Percentiles rank a stretch among this genome's conserved stretches.
These are phyloP conservation scores for Phoenicopterus ruber DNA, from an alignment of 2,113 vertebrate species.

Conservation along the genomic window DNA sequence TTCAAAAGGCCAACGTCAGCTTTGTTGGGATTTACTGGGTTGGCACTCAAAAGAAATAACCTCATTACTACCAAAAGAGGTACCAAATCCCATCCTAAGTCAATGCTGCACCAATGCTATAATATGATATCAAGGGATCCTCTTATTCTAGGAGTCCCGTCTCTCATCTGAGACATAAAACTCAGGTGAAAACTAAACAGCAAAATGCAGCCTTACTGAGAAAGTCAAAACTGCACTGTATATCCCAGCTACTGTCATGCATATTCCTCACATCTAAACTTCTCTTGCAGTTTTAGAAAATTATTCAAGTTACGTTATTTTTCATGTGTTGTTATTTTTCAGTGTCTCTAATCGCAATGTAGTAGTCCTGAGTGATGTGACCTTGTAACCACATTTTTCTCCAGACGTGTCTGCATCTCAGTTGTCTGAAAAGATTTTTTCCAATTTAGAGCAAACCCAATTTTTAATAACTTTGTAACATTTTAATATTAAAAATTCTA, in stretches of 20 bases:
- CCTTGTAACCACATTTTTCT: background rate
- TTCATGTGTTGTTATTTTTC: background rate
- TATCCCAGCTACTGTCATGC: background rate
- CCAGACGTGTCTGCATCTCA: background rate
- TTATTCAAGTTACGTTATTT: background rate
- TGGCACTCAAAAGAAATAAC: background rate
- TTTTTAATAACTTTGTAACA: background rate
- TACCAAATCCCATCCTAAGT: background rate
- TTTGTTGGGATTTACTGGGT: background rate
- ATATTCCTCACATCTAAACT: background rate
- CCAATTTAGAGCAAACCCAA: background rate
- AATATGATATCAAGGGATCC: background rate
- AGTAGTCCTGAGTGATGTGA: background rate
- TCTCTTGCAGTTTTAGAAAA: background rate
- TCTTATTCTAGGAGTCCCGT: background rate
- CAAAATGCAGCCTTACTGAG: background rate
- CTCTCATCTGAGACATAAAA: background rate
- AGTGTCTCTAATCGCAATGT: background rate
- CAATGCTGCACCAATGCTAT: background rate
- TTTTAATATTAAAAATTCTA: background rate
- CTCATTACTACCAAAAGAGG: background rate
- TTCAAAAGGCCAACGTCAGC: background rate
- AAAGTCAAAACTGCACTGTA: background rate
- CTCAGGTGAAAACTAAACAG: background rate
- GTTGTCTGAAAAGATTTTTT: background rate